Evolutionary conservation across 1,140 invertebrate species (phyloP), one percentile per base, ranked within the genome.

Genomic region (Zaprionus lachaisei): DNA sequence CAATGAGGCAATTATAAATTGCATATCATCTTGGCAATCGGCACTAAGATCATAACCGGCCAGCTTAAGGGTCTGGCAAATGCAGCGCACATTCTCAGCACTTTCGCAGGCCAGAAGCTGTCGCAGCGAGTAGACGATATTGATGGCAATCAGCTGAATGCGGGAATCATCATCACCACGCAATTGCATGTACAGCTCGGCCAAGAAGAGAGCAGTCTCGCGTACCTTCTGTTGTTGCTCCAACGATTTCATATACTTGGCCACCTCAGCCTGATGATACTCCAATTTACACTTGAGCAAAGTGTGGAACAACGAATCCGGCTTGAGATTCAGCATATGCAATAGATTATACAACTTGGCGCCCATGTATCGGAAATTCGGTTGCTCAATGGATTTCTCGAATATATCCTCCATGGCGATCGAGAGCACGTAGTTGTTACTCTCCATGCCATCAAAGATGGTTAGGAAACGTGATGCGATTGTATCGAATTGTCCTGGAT

Each of bases 11-110:
- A 93, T 91, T 20, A 93, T 90, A 24, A 80, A 67, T 17, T 73
- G 72, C 70, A 93, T 91, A 58, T 93, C 92, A 26, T 72, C 65
- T 26, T 83, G 83, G 64, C 81, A 93, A 63, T 93, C 92, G 20
- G 81, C 77, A 17, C 83, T 89, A 5, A 93, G 67, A 68, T 93
- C 92, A 58, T 92, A 93, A 12, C 92, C 92, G 28, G 91, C 92
- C 64, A 93, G 61, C 79, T 95, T 95, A 9, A 95, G 75, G 34
- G 94, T 93, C 91, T 94, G 94, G 79, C 94, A 94, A 63, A 94
- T 93, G 81, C 93, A 94, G 72, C 94, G 94, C 2, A 94, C 85
- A 91, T 94, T 94, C 28, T 94, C 94, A 54, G 90, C 69, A 57
- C 56, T 84, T 57, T 91, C 91, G 11, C 63, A 74, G 6, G 63